Percentiles rank a stretch among this genome's conserved stretches.
Conservation (phyloP, 2,113 vertebrate genomes). For the Sturnira hondurensis region DNA sequence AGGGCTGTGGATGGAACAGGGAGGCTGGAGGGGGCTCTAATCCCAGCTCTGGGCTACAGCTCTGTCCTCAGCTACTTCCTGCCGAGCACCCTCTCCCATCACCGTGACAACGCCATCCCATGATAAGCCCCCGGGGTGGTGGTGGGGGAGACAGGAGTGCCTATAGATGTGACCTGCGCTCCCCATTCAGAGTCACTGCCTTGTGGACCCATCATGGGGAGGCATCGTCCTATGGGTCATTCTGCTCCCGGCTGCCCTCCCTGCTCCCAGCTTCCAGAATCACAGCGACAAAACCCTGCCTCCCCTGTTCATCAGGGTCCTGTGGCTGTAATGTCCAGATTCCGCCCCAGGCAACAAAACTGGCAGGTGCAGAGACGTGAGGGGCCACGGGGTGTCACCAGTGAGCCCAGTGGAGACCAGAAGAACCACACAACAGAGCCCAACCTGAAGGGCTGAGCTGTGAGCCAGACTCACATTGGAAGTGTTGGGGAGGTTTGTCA, state of each 20-base stretch:
- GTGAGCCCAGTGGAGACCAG: no score
- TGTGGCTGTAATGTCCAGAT: rapidly evolving
- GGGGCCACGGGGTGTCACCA: not conserved
- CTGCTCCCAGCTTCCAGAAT: rapidly evolving
- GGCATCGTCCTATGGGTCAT: rapidly evolving
- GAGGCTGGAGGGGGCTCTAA: rapidly evolving
- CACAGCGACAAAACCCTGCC: not conserved
- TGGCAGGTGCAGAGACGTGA: rapidly evolving
- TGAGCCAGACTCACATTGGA: not conserved
- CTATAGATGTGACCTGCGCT: rapidly evolving
- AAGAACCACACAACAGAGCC: not conserved
- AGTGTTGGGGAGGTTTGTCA: no score
- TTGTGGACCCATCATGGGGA: not conserved
- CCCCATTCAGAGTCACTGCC: rapidly evolving
- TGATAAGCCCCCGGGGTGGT: not conserved
- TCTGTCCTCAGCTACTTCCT: not conserved
- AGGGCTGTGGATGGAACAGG: not conserved
- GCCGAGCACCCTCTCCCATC: not conserved
- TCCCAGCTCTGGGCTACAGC: not conserved
- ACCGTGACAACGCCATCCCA: not conserved
- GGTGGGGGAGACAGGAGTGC: not conserved
- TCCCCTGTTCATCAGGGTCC: rapidly evolving
- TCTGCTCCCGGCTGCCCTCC: rapidly evolving
- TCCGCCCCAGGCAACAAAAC: not conserved
- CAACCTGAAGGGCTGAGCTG: rapidly evolving